Conservation (phyloP, 2,888 invertebrate species). For the Lasioglossum pauxillum region DNA sequence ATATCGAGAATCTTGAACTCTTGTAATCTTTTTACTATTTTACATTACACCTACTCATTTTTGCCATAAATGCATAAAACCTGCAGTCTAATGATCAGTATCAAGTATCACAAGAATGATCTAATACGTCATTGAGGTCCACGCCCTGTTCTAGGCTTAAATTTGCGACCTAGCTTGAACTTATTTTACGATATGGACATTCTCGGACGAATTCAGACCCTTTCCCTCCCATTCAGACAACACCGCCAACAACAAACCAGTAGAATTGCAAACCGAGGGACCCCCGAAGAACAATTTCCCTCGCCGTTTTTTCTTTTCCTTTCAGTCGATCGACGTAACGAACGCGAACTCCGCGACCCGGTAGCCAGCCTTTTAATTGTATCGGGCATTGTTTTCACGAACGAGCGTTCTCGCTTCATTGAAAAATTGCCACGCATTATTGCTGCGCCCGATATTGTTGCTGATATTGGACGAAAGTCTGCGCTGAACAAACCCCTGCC, state of each 20-base stretch:
- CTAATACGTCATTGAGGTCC: too few species aligned
- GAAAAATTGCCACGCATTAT: slow-evolving; percentile 11
- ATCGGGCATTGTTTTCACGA: neutral
- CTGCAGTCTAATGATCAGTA: too few species aligned
- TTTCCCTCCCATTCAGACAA: neutral
- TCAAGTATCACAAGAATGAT: too few species aligned
- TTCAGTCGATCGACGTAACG: neutral
- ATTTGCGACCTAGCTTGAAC: too few species aligned
- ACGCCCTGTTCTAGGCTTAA: too few species aligned
- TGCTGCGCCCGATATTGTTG: neutral
- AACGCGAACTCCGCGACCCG: neutral
- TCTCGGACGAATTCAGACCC: neutral
- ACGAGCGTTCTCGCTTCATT: neutral
- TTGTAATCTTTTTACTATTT: too few species aligned
- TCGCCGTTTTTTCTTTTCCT: neutral
- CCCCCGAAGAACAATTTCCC: neutral
- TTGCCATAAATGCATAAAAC: too few species aligned
- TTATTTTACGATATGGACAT: too few species aligned
- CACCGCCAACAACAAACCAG: neutral
- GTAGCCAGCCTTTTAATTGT: neutral
- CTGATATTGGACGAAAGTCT: neutral
- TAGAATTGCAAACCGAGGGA: neutral
- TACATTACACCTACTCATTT: too few species aligned
- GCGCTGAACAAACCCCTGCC: neutral
- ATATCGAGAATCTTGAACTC: too few species aligned